Evolutionary conservation across 2,113 vertebrate genomes (phyloP).

Genomic region (Myrmophylax atrothorax): DNA sequence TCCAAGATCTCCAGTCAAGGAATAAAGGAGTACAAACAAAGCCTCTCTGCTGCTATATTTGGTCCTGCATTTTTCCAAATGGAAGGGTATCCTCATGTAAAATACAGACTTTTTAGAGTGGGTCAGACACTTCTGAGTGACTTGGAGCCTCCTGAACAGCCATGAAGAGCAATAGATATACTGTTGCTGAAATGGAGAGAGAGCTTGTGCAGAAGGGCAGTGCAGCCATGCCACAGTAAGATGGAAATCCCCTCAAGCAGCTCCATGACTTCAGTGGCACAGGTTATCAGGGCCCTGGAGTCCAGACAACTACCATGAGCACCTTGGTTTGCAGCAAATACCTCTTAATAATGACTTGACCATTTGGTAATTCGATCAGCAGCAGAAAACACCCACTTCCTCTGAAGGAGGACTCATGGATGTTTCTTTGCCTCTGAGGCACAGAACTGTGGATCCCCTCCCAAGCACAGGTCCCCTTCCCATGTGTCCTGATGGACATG

Average conservation of each 20-base stretch:
- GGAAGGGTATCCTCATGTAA: neutral
- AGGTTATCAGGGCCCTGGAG: neutral
- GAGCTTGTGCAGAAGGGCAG: neutral
- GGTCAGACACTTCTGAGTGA: neutral
- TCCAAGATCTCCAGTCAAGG: neutral
- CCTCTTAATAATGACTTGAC: neutral
- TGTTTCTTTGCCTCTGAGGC: neutral
- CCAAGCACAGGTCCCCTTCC: neutral
- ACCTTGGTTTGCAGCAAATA: neutral
- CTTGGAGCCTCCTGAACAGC: neutral
- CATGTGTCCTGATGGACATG: accelerated
- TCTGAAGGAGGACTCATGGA: neutral
- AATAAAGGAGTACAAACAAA: neutral
- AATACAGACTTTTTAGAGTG: neutral
- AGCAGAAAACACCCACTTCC: neutral
- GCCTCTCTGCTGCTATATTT: neutral
- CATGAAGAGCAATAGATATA: neutral
- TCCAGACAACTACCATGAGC: neutral
- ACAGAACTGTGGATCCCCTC: neutral
- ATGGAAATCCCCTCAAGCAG: neutral
- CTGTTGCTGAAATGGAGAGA: neutral
- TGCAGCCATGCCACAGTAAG: neutral
- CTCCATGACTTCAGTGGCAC: accelerated
- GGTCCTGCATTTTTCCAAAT: neutral
- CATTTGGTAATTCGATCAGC: neutral